Percentiles rank a stretch among this genome's conserved stretches.
These are phyloP conservation scores for Lithosia quadra DNA, from an alignment of 2,888 invertebrate genomes.

Conservation along the genomic window DNA sequence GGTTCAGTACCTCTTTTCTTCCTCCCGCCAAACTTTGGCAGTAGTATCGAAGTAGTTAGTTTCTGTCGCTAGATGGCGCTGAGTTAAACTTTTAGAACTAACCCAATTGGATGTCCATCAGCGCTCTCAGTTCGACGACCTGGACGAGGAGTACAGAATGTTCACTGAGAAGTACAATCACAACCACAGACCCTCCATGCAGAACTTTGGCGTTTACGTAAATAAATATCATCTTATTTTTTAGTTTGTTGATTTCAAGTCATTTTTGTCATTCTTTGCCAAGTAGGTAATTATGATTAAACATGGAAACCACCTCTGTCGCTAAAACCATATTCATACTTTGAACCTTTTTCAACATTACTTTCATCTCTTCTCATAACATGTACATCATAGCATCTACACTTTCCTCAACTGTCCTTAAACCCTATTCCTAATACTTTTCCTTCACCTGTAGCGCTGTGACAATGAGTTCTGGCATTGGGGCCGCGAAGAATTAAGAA, in stretches of 20 bases:
- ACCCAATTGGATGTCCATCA: conserved; percentile 33
- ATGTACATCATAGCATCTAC: too few relatives aligned
- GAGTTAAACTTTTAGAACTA: neutral
- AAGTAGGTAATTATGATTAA: too few relatives aligned
- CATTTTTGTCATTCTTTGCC: too few relatives aligned
- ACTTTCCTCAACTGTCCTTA: neutral
- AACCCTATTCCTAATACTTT: conserved; percentile 17
- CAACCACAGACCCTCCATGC: conserved; percentile 70
- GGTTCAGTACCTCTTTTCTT: too few relatives aligned
- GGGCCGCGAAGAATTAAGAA: conserved; percentile 64
- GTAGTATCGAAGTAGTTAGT: too few relatives aligned
- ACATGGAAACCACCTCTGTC: too few relatives aligned
- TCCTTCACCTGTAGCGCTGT: conserved; percentile 57
- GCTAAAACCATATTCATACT: too few relatives aligned
- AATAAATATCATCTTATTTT: conserved; percentile 30
- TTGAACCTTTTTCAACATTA: too few relatives aligned
- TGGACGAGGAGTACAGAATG: conserved; percentile 80
- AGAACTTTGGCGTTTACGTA: conserved; percentile 76
- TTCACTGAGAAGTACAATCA: conserved; percentile 78
- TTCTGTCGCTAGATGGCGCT: too few relatives aligned
- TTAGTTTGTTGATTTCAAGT: neutral
- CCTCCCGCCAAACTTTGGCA: too few relatives aligned
- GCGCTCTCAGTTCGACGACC: conserved; percentile 70
- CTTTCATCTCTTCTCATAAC: too few relatives aligned
- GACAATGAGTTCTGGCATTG: conserved; percentile 76